These are phyloP conservation scores for Turdus rufiventris DNA, from an alignment of 2,113 vertebrate species.

Conservation along the genomic window DNA sequence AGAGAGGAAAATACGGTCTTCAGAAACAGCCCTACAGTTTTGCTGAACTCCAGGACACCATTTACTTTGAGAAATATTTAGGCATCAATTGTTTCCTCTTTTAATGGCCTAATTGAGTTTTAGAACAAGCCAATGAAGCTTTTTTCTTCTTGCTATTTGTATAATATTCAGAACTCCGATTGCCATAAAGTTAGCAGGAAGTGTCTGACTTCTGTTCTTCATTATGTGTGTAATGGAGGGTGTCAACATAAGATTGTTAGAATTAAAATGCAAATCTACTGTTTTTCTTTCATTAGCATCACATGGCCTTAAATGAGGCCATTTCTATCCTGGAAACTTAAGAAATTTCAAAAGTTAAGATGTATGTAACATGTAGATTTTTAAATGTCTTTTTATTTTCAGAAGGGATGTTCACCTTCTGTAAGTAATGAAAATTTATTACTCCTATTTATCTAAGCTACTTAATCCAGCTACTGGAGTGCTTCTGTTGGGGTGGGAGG, in stretches of 20 bases:
- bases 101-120: constrained; percentile 56
- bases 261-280: not conserved
- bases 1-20: constrained; percentile 38
- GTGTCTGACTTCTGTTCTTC: not conserved
- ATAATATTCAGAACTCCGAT: constrained; percentile 16
- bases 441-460: not conserved
- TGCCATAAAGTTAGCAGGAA: constrained; percentile 7
- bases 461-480: not conserved
- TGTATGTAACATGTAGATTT: not conserved
- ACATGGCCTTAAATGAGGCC: not conserved
- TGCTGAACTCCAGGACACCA: constrained; percentile 18
- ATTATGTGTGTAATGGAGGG: not conserved
- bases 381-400: not conserved
- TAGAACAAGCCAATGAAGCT: constrained; percentile 7
- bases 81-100: constrained; percentile 39
- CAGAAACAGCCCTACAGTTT: constrained; percentile 36
- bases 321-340: not conserved
- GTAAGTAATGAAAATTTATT: not conserved
- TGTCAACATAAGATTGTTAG: not conserved
- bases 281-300: not conserved
- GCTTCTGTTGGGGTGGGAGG: not conserved
- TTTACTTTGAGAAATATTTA: constrained; percentile 47
- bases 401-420: not conserved
- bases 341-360: not conserved
- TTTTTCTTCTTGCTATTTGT: constrained; percentile 1